phyloP scores from a whole-genome alignment of 1,140 invertebrate genomes.

The Octopus bimaculoides region DNA sequence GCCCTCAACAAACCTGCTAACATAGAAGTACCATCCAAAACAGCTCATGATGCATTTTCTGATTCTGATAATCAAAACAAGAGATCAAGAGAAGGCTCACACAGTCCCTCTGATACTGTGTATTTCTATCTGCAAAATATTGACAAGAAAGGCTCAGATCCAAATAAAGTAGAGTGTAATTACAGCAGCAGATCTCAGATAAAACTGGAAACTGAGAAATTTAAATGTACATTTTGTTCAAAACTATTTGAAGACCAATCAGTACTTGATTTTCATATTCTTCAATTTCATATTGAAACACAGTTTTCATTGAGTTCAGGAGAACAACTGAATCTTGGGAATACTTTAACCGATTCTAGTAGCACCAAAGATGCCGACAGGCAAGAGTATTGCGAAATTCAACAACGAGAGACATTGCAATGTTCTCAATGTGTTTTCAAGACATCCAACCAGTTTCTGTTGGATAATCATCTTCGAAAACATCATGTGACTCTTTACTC shows the following conservation, averaged over 20 bases:
- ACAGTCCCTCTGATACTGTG: neutral
- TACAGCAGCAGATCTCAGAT: neutral
- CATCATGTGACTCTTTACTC: conserved; percentile 26
- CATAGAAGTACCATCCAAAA: neutral
- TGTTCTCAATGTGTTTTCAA: conserved; percentile 35
- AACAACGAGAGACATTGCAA: neutral
- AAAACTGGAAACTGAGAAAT: neutral
- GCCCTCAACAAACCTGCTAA: neutral
- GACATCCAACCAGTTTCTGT: conserved; percentile 35
- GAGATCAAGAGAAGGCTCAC: neutral
- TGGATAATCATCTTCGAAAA: conserved; percentile 32
- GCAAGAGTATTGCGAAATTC: neutral
- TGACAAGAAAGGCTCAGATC: neutral
- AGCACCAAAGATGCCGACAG: neutral
- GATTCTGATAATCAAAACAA: neutral
- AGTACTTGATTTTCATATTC: neutral
- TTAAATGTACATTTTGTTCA: neutral
- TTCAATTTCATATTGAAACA: neutral
- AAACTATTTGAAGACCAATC: neutral
- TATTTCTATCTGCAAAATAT: neutral
- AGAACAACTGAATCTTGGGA: neutral
- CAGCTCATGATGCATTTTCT: neutral
- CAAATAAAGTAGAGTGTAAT: neutral
- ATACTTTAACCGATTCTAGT: neutral
- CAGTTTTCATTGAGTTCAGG: neutral